Conservation (phyloP, 2,113 vertebrate species). For the Gorilla gorilla region DNA sequence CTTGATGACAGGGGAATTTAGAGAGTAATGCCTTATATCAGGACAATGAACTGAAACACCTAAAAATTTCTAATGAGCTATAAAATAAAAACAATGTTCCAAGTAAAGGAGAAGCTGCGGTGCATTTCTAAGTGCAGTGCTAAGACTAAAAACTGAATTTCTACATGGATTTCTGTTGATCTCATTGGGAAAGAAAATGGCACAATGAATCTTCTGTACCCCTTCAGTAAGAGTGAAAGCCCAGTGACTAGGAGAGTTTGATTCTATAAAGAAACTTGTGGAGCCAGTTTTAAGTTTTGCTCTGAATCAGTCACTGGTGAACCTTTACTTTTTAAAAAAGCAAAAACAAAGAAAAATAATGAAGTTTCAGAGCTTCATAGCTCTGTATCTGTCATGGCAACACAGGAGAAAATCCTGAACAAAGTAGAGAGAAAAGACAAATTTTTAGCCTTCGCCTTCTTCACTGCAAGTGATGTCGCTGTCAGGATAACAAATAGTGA, state of each 20-base stretch:
- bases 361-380: background rate
- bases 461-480: background rate
- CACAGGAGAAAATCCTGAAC: background rate
- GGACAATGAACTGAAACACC: background rate
- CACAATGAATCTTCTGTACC: background rate
- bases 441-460: background rate
- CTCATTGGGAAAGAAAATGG: background rate
- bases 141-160: background rate
- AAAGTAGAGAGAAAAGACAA: background rate
- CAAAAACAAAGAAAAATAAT: background rate
- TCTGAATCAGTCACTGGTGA: background rate
- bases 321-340: background rate
- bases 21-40: background rate
- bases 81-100: background rate
- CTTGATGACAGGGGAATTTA: background rate
- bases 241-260: background rate
- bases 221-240: background rate
- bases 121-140: background rate
- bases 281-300: background rate
- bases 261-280: background rate
- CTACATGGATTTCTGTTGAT: background rate
- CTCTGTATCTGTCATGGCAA: background rate
- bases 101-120: background rate
- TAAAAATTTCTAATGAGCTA: background rate
- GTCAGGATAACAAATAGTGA: background rate